Conservation (phyloP, 2,797 vertebrate species). For the Leuciscus waleckii region DNA sequence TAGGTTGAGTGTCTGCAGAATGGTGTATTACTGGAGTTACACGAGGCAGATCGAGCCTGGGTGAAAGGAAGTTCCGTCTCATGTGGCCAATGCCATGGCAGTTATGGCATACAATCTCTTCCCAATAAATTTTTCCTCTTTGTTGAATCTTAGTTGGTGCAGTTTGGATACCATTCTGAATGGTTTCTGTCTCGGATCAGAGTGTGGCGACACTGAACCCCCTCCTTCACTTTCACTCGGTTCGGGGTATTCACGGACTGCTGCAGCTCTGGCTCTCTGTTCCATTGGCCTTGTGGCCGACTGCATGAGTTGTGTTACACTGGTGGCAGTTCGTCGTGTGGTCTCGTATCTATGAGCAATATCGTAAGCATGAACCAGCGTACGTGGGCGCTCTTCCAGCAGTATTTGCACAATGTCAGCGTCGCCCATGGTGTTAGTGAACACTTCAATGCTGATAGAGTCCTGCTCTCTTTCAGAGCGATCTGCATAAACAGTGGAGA, state of each 20-base stretch:
- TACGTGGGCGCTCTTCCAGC: too few relatives aligned
- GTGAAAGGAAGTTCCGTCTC: conserved; percentile 39
- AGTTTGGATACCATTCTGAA: not conserved
- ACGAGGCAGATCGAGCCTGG: not conserved
- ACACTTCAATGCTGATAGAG: too few relatives aligned
- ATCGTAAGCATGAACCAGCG: too few relatives aligned
- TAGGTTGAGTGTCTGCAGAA: not conserved
- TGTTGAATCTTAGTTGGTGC: not conserved
- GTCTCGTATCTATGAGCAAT: not conserved
- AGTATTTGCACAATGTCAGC: too few relatives aligned
- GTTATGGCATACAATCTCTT: conserved; percentile 53
- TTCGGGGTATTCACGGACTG: not conserved
- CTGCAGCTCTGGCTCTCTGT: conserved; percentile 3
- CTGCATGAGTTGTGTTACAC: conserved; percentile 51
- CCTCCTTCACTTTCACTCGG: not conserved
- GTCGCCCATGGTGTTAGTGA: too few relatives aligned
- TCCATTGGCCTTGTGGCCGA: not conserved
- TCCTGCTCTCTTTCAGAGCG: too few relatives aligned
- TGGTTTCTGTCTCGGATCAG: not conserved
- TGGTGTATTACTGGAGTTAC: too few relatives aligned
- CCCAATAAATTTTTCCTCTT: conserved; percentile 8
- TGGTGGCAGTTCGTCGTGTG: conserved; percentile 40
- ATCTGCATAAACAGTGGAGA: too few relatives aligned
- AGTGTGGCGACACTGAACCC: not conserved
- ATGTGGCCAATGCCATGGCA: conserved; percentile 21